Evolutionary conservation across 30 jellyfish, hydroid and myxozoan species (phyloP), one percentile per base, ranked within the genome.

Genomic region (Rhopilema esculentum): DNA sequence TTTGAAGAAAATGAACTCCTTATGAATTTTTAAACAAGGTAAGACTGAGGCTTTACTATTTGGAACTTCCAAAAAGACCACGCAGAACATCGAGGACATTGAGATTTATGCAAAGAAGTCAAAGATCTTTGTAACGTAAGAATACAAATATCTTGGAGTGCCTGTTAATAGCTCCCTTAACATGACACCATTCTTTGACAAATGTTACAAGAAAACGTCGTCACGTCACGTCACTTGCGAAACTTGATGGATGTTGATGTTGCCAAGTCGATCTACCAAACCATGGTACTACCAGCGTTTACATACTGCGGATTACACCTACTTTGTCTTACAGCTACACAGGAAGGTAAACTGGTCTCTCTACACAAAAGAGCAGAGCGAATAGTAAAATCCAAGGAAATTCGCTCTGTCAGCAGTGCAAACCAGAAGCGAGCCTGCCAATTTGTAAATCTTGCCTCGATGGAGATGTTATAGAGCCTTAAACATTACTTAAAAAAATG

Each of bases 1-100:
- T 79, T 71, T 79, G 88, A 16, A 31, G 70, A 79, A 29, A 79
- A 79, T 79, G 88, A 79, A 62, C 88, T 79, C 24, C 27, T 53
- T 19, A 32, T 32, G 27, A 77, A 77, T 77, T 20, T n/a, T 51
- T n/a, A 77, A 77, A 77, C 32, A 48, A 19, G 88, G 88, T n/a
- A 77, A 77, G 50, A 15, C 88, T 30, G 88, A 77, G 48, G 66
- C 66, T 51, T 51, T 51, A 51, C 66, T 51, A 51, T 51, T 51
- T 51, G 66, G 66, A 15, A 51, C 19, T 51, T 51, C 66, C 15
- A 51, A 19, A 51, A 51, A 51, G 19, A 51, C 19, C 66, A 51
- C 66, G 66, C 66, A 51, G 19, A 51, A 51, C 66, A 51, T 51
- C 66, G 19, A 9, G 66, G n/a, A n/a, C n/a, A n/a, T n/a, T n/a